phyloP scores from a whole-genome alignment of 2,113 vertebrate genomes.

The Oreamnos americanus region DNA sequence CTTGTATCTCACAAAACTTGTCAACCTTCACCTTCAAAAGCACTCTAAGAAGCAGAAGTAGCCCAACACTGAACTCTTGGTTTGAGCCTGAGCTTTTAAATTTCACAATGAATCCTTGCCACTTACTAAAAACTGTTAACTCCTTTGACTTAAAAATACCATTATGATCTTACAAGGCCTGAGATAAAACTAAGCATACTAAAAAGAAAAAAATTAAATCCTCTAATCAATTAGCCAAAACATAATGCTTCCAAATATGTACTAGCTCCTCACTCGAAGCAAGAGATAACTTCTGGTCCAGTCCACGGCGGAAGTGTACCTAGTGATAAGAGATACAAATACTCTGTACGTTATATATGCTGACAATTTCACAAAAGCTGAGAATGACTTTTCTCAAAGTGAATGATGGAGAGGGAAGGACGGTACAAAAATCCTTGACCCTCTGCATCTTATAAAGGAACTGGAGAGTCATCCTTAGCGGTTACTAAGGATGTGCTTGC shows the following conservation, averaged over 20 bases:
- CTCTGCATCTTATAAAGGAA: conserved; percentile 11
- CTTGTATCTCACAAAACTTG: background rate
- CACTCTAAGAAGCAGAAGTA: background rate
- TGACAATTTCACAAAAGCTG: background rate
- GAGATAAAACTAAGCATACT: background rate
- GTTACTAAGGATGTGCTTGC: background rate
- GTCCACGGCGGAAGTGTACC: background rate
- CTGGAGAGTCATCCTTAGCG: background rate
- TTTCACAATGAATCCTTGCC: conserved; percentile 29
- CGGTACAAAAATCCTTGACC: background rate
- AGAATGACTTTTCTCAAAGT: background rate
- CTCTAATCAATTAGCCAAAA: background rate
- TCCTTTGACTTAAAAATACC: conserved; percentile 15
- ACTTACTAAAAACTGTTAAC: background rate
- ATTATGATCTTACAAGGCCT: background rate
- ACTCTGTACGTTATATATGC: background rate
- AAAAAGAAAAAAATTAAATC: conserved; percentile 31
- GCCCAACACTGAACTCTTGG: background rate
- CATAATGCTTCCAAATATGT: background rate
- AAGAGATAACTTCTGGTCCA: background rate
- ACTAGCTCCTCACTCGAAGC: background rate
- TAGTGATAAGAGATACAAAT: background rate
- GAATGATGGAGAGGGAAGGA: background rate
- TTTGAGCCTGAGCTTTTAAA: background rate
- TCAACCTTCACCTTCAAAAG: background rate